Conservation (phyloP, 2,113 vertebrate genomes). For the Platysternon megacephalum region DNA sequence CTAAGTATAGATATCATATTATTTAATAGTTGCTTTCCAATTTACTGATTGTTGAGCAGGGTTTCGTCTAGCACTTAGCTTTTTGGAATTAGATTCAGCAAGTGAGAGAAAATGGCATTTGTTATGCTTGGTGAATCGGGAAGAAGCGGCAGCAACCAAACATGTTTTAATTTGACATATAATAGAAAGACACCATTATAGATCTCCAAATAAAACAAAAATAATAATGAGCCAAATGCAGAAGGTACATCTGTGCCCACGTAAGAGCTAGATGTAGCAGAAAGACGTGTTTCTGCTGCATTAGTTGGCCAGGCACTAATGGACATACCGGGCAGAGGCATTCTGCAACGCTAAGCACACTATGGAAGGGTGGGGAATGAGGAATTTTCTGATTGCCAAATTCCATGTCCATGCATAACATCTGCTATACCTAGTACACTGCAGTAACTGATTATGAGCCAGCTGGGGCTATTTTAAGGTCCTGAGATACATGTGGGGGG, state of each 20-base stretch:
- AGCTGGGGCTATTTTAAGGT: not conserved
- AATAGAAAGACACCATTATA: not conserved
- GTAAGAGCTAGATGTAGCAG: not conserved
- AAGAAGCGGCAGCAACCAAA: constrained; percentile 26
- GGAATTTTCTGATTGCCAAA: not conserved
- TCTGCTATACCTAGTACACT: not conserved
- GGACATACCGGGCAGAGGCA: not conserved
- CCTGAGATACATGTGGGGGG: not conserved
- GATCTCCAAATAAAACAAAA: not conserved
- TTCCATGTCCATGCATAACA: rapidly evolving
- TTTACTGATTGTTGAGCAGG: constrained; percentile 41
- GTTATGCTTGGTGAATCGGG: not conserved
- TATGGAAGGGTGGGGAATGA: not conserved
- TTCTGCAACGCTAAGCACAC: not conserved
- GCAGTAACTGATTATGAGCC: not conserved
- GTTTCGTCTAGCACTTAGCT: constrained; percentile 4
- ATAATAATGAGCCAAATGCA: not conserved
- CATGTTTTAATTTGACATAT: constrained; percentile 14
- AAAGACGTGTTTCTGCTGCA: not conserved
- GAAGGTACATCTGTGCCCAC: not conserved
- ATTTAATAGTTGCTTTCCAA: not conserved
- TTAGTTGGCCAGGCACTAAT: not conserved
- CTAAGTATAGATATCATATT: not conserved
- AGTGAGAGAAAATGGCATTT: not conserved
- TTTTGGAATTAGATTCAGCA: constrained; percentile 39